phyloP scores from a whole-genome alignment of 2,113 vertebrate genomes.

The Scalopus aquaticus region DNA sequence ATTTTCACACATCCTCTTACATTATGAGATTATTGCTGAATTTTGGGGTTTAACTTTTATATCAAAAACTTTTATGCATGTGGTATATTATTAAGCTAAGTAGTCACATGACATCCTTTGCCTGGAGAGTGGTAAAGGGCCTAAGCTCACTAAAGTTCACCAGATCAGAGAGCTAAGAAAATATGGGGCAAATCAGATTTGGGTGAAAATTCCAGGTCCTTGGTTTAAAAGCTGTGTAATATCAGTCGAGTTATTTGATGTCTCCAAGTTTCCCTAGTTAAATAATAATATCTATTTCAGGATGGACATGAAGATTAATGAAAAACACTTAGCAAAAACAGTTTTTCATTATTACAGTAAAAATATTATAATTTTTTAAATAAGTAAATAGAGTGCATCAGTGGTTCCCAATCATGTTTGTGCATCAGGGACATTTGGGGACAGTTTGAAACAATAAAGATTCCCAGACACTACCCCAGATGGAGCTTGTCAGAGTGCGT shows the following conservation, averaged over 20 bases:
- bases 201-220: background rate
- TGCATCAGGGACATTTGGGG: background rate
- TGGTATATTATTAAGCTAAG: background rate
- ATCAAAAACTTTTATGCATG: slow-evolving; percentile 3
- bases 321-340: background rate
- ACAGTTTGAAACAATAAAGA: background rate
- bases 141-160: background rate
- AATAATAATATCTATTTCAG: background rate
- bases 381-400: background rate
- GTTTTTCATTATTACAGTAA: background rate
- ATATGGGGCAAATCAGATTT: background rate
- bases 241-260: background rate
- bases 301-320: background rate
- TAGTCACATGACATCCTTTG: background rate
- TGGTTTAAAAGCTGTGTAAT: slow-evolving; percentile 2
- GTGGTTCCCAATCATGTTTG: background rate
- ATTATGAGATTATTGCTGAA: background rate
- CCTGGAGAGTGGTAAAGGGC: background rate
- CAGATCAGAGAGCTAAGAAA: background rate
- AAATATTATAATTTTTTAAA: background rate
- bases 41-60: background rate
- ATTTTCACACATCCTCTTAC: background rate
- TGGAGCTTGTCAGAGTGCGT: background rate
- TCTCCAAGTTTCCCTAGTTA: background rate
- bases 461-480: background rate